Evolutionary conservation across 2,888 invertebrate genomes (phyloP).

Genomic region (Fissipunctia ypsillon): DNA sequence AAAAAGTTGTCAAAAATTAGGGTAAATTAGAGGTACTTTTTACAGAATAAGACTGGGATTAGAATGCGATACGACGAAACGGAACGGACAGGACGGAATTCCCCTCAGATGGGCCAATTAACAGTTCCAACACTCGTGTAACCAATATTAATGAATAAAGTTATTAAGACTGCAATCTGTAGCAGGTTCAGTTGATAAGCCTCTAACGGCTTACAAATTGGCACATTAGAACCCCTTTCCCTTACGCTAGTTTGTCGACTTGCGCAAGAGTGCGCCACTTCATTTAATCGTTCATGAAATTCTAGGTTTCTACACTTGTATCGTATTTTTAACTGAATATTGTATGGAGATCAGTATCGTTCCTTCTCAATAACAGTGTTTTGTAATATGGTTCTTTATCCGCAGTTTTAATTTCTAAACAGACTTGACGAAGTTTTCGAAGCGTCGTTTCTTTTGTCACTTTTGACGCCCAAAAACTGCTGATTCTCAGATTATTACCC

Average conservation of each 20-base stretch:
- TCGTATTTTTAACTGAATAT: not conserved
- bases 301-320: not conserved
- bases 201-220: slow-evolving; percentile 23
- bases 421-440: not conserved
- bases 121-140: not conserved
- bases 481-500: not conserved
- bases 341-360: not conserved
- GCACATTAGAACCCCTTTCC: slow-evolving; percentile 41
- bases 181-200: slow-evolving; percentile 20
- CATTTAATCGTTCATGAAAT: slow-evolving; percentile 7
- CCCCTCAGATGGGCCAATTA: not conserved
- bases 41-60: no score
- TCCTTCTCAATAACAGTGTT: not conserved
- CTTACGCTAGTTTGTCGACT: slow-evolving; percentile 35
- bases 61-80: no score
- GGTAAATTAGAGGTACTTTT: not conserved
- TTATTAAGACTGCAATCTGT: slow-evolving; percentile 26
- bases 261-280: slow-evolving; percentile 42
- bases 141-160: slow-evolving; percentile 14
- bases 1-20: not conserved
- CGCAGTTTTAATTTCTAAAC: not conserved
- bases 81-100: no score
- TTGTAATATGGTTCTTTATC: not conserved
- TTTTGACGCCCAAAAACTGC: not conserved
- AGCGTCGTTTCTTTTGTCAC: not conserved